Evolutionary conservation across 2,113 vertebrate genomes (phyloP).

Genomic region (Trachemys scripta): DNA sequence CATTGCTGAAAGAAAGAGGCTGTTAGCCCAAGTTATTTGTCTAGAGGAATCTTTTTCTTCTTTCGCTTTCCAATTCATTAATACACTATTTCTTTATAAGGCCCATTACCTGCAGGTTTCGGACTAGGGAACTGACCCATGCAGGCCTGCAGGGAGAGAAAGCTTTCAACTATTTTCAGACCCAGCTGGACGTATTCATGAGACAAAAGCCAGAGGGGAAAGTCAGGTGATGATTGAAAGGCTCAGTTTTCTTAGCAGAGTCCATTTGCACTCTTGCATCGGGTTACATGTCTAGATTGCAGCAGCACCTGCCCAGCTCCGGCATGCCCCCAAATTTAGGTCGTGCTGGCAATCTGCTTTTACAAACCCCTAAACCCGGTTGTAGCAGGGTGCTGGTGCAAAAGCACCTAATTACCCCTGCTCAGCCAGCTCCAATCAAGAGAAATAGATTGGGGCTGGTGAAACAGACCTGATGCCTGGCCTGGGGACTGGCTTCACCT

Average conservation of each 20-base stretch:
- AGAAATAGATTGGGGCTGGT: too few relatives aligned
- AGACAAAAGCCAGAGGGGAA: not conserved
- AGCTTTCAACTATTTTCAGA: not conserved
- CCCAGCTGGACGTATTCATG: not conserved
- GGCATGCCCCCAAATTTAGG: not conserved
- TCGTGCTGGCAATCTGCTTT: not conserved
- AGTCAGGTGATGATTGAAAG: not conserved
- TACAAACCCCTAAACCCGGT: not conserved
- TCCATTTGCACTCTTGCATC: not conserved
- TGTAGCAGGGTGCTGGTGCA: too few relatives aligned
- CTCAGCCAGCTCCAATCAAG: too few relatives aligned
- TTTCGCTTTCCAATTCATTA: slow-evolving; percentile 50
- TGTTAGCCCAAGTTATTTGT: not conserved
- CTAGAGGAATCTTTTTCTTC: slow-evolving; percentile 13
- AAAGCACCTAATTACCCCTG: too few relatives aligned
- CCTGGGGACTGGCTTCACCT: too few relatives aligned
- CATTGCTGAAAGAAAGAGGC: not conserved
- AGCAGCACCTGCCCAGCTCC: not conserved
- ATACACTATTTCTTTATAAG: slow-evolving; percentile 44
- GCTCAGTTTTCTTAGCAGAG: not conserved
- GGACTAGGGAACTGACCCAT: slow-evolving; percentile 17
- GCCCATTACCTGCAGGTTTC: slow-evolving; percentile 48
- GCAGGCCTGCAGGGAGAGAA: slow-evolving; percentile 11
- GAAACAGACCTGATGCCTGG: too few relatives aligned
- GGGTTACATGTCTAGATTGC: not conserved